Percentiles rank a stretch among this genome's conserved stretches.
phyloP scores from a whole-genome alignment of 2,113 vertebrate genomes.

The Crotophaga sulcirostris region DNA sequence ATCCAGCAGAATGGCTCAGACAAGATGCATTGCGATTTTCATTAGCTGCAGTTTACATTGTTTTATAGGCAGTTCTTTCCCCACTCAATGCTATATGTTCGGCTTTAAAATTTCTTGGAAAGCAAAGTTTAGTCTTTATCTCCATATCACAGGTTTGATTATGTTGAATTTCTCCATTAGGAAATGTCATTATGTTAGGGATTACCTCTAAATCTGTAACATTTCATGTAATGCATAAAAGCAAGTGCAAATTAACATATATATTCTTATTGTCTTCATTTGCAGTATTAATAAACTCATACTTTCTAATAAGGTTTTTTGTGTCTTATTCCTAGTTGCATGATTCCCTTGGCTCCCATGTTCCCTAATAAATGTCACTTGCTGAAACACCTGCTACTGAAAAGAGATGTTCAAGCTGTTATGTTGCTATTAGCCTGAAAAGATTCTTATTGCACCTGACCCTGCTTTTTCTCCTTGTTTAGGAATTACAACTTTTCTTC shows the following conservation, averaged over 20 bases:
- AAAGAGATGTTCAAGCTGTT: neutral
- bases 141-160: neutral
- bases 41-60: neutral
- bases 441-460: neutral
- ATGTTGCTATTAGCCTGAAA: neutral
- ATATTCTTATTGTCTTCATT: neutral
- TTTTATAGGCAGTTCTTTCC: neutral
- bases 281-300: neutral
- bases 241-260: neutral
- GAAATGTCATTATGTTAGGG: neutral
- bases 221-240: neutral
- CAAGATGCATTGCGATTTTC: neutral
- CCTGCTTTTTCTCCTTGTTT: neutral
- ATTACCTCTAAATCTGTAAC: neutral
- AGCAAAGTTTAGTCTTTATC: neutral
- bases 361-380: conserved; percentile 21
- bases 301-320: neutral
- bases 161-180: neutral
- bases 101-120: neutral
- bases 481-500: neutral
- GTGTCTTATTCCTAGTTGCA: neutral
- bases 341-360: neutral
- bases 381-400: neutral
- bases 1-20: neutral
- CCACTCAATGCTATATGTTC: neutral